Conservation (phyloP, 2,797 vertebrate genomes). For the Tympanoctomys barrerae region DNA sequence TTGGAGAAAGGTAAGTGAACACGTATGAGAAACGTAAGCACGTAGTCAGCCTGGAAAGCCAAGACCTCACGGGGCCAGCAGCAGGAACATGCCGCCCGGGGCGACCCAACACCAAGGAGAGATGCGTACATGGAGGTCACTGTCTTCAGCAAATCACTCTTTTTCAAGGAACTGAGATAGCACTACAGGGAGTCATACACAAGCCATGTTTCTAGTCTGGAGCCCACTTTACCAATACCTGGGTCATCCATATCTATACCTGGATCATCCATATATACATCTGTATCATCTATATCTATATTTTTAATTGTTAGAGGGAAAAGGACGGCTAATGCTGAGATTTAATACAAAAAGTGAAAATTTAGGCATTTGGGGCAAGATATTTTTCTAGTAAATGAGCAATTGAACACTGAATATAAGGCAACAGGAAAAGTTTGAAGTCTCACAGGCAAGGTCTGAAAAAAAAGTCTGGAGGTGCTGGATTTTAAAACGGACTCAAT, state of each 20-base stretch:
- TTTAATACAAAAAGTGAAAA: slow-evolving; percentile 33
- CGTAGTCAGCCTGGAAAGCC: background rate
- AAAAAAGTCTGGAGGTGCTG: slow-evolving; percentile 60
- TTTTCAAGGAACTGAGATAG: background rate
- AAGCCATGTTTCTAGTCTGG: background rate
- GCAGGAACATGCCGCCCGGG: background rate
- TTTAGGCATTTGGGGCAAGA: slow-evolving; percentile 52
- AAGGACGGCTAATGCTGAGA: slow-evolving; percentile 67
- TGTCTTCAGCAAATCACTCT: background rate
- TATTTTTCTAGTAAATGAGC: slow-evolving; percentile 57
- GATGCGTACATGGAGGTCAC: background rate
- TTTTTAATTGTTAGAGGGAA: slow-evolving; percentile 26
- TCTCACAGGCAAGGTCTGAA: slow-evolving; percentile 60
- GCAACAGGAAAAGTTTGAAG: slow-evolving; percentile 36
- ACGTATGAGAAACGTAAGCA: background rate
- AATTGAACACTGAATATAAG: slow-evolving; percentile 46
- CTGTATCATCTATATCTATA: background rate
- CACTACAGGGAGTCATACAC: background rate
- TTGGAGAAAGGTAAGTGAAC: background rate
- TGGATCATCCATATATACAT: background rate
- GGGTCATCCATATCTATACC: background rate
- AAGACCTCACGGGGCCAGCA: background rate
- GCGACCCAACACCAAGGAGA: background rate
- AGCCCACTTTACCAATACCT: background rate
- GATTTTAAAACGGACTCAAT: slow-evolving; percentile 81